phyloP scores from a whole-genome alignment of 2,113 vertebrate species.

The Antechinus stuartii region DNA sequence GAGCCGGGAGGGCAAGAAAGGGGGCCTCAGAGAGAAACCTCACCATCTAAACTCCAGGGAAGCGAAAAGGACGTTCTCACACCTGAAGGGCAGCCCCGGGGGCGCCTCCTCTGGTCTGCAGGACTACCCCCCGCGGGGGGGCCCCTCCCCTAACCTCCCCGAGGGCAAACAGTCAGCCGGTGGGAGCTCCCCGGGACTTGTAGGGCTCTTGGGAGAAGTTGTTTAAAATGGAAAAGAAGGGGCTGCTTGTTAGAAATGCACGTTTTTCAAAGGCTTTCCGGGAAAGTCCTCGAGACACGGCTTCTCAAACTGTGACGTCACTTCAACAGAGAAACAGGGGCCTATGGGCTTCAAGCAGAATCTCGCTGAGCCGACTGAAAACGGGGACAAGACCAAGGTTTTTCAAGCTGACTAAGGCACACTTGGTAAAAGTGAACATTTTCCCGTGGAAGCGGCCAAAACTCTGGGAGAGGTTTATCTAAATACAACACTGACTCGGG shows the following conservation, averaged over 20 bases:
- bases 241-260: constrained; percentile 42
- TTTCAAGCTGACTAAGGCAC: background rate
- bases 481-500: background rate
- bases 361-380: background rate
- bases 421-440: background rate
- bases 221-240: constrained; percentile 46
- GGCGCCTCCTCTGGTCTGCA: background rate
- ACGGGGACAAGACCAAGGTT: constrained; percentile 25
- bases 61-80: background rate
- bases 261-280: constrained; percentile 26
- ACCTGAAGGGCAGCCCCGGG: background rate
- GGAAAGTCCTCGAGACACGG: constrained; percentile 10
- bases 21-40: constrained; percentile 32
- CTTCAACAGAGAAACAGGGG: constrained; percentile 13
- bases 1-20: background rate
- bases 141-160: background rate
- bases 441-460: constrained; percentile 24
- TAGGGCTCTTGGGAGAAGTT: constrained; percentile 19
- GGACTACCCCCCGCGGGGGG: background rate
- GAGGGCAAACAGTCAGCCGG: background rate
- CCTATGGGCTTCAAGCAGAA: background rate
- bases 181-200: constrained; percentile 17
- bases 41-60: background rate
- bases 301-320: constrained; percentile 42
- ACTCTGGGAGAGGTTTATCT: constrained; percentile 17